A percentile compares a stretch with the other conserved stretches of the same genome.
Conservation (phyloP, 2,888 invertebrate species). For the Odontocolon sp. region DNA sequence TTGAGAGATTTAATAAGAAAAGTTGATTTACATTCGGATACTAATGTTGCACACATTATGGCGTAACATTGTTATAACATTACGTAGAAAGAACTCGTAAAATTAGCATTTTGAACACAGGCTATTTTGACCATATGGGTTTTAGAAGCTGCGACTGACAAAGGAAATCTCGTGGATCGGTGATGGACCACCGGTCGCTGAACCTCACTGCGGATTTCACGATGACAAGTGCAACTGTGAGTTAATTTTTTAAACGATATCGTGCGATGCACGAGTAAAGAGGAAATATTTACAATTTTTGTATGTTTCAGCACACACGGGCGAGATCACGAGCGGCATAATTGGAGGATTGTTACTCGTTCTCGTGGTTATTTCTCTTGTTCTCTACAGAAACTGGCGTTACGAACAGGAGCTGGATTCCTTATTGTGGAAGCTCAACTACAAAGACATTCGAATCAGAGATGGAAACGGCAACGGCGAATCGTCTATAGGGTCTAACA, state of each 20-base stretch:
- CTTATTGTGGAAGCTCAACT: constrained; percentile 96
- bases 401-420: constrained; percentile 97
- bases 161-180: constrained; percentile 90
- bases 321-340: constrained; percentile 91
- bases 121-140: constrained; percentile 49
- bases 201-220: constrained; percentile 94
- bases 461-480: constrained; percentile 83
- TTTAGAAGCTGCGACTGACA: constrained; percentile 89
- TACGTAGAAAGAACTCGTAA: too few species aligned
- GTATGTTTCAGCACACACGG: constrained; percentile 86
- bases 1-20: too few species aligned
- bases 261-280: not conserved
- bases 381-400: constrained; percentile 94
- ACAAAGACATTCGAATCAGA: constrained; percentile 91
- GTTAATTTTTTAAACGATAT: constrained; percentile 77
- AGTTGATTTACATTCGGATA: too few species aligned
- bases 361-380: constrained; percentile 87
- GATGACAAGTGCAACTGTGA: constrained; percentile 95
- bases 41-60: too few species aligned
- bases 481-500: constrained; percentile 72
- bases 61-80: too few species aligned
- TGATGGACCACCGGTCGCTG: constrained; percentile 89
- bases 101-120: too few species aligned
- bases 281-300: too few species aligned
- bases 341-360: constrained; percentile 89